Evolutionary conservation across 2,888 invertebrate species (phyloP).

Genomic region (Sinhomidia bicolor): DNA sequence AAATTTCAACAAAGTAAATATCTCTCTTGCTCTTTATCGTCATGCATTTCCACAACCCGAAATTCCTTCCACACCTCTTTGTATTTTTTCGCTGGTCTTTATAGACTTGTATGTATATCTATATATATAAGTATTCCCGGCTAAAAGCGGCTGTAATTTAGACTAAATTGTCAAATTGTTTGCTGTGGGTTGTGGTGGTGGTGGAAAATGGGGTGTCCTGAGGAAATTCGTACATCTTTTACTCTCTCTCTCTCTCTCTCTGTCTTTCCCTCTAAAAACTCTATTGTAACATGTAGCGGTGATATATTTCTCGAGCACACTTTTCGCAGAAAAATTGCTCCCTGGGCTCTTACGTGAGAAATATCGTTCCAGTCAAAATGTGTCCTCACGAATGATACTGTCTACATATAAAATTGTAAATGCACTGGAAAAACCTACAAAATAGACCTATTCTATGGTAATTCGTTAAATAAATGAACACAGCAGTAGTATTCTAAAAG

Average conservation of each 20-base stretch:
- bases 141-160: conserved; percentile 32
- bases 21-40: not conserved
- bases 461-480: conserved; percentile 23
- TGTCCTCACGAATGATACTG: not conserved
- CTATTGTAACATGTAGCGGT: not conserved
- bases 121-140: not conserved
- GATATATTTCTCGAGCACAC: not conserved
- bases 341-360: conserved; percentile 53
- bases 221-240: not conserved
- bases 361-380: conserved; percentile 49
- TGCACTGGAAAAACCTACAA: not conserved
- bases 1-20: not conserved
- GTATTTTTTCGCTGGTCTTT: too few species aligned
- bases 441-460: not conserved
- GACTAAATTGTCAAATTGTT: conserved; percentile 36
- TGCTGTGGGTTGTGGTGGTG: not conserved
- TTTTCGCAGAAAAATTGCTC: conserved; percentile 43
- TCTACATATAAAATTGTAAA: not conserved
- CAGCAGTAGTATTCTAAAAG: not conserved
- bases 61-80: not conserved
- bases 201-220: not conserved
- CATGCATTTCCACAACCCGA: not conserved
- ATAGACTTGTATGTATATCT: not conserved
- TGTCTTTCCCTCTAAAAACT: too few species aligned
- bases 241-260: too few species aligned